Evolutionary conservation across 2,797 vertebrate genomes (phyloP), one percentile per base, ranked within the genome.

Genomic region (Eremophila alpestris): DNA sequence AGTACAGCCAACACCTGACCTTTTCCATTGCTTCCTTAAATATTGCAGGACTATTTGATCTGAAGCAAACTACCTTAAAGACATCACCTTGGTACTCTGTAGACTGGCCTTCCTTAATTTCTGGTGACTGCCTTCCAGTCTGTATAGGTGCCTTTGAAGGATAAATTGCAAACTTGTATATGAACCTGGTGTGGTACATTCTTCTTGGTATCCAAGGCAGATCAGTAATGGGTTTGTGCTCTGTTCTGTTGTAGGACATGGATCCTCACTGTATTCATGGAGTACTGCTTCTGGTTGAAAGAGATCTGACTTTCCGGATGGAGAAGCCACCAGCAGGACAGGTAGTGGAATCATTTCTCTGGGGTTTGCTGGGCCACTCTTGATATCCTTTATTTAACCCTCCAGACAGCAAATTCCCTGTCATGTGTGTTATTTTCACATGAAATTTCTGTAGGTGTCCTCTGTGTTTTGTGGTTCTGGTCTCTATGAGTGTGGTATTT

Each of bases 271-370:
- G 98, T 7, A 97, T 99, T 85, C 98, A 99, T 62, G 94, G 97
- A 43, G 97, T 99, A 32, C 93, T 99, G 38, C 95, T 99, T 54
- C 96, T 99, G 68, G 95, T 97, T 40, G 98, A 98, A 94, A 98
- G 98, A 94, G 98, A 99, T 79, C 92, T 97, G 15, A 56, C 96
- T 54, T 94, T 98, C 38, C 97, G 96, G 38, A 68, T 97, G 89
- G 98, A 99, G 84, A 98, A 97, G 90, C 96, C 98, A 59, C 93
- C 97, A 11, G 95, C 96, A 30, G n/a, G 98, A 52, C 98, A 99
- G 98, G 99, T 99, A 98, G 84, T 29, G 36, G 75, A 65, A 38
- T 27, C 2, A 1, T 41, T 77, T 54, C 24, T 36, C 9, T 29
- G 22, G 60, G 6, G 2, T 5, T 55, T 92, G 32, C 78, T 74